Conservation (phyloP, 2,797 vertebrate species). For the Pelobates cultripes region DNA sequence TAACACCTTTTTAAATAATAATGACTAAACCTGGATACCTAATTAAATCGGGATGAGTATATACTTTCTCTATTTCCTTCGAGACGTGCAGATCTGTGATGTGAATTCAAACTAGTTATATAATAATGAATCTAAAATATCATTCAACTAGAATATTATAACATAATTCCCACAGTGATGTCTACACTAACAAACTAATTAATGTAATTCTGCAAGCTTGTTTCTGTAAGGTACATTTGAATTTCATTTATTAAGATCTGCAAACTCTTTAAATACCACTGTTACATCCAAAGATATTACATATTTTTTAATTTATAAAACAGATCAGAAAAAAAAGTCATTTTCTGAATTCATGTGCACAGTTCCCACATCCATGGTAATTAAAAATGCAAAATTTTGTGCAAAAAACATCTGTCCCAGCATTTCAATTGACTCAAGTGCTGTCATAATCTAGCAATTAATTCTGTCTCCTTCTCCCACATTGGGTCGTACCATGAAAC, state of each 20-base stretch:
- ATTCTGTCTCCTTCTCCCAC: neutral
- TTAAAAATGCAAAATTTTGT: constrained; percentile 21
- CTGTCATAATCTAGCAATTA: constrained; percentile 20
- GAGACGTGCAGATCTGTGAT: constrained; percentile 21
- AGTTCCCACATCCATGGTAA: neutral
- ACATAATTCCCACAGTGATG: constrained; percentile 5
- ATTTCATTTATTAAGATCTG: constrained; percentile 45
- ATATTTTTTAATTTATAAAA: too few species aligned
- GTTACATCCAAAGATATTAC: too few species aligned
- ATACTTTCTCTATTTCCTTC: constrained; percentile 26
- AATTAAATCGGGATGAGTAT: constrained; percentile 37
- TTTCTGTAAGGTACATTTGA: constrained; percentile 37
- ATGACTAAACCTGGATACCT: neutral
- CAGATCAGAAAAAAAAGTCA: too few species aligned
- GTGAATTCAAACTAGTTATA: constrained; percentile 38
- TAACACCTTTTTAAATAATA: constrained; percentile 30
- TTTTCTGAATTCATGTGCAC: neutral
- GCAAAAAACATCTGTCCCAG: constrained; percentile 38
- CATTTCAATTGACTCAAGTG: constrained; percentile 16
- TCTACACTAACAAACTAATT: constrained; percentile 35
- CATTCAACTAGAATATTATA: constrained; percentile 38
- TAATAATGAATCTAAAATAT: constrained; percentile 37
- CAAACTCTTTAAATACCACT: neutral
- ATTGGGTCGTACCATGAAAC: constrained; percentile 8
- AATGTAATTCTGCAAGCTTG: constrained; percentile 36